A percentile compares a stretch with the other conserved stretches of the same genome.
phyloP scores from a whole-genome alignment of 2,113 vertebrate genomes.

The Proterorhinus semilunaris region DNA sequence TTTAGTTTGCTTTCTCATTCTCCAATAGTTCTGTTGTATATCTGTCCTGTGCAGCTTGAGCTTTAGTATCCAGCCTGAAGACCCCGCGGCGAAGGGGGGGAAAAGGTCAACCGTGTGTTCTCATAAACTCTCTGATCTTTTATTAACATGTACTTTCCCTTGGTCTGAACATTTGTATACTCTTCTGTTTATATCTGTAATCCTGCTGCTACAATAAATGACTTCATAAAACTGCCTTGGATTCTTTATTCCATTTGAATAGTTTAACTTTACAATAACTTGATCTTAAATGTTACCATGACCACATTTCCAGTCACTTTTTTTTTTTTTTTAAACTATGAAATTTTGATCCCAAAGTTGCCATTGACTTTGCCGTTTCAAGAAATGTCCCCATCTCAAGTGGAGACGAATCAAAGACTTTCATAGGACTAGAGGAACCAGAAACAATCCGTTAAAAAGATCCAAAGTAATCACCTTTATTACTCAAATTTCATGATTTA shows the following conservation, averaged over 20 bases:
- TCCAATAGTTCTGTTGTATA: conserved; percentile 76
- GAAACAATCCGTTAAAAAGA: too few species aligned
- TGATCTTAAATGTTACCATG: background rate
- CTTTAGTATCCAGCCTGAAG: conserved; percentile 84
- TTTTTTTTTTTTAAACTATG: too few species aligned
- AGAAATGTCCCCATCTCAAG: too few species aligned
- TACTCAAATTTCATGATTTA: too few species aligned
- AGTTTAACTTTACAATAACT: background rate
- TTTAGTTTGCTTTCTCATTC: conserved; percentile 62
- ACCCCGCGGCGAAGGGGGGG: conserved; percentile 61
- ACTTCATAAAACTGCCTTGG: conserved; percentile 77
- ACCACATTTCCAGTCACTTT: background rate
- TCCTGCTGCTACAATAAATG: conserved; percentile 94
- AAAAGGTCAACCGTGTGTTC: conserved; percentile 70
- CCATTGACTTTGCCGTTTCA: too few species aligned
- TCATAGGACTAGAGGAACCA: too few species aligned
- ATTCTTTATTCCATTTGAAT: background rate
- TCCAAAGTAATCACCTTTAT: too few species aligned
- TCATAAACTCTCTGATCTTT: conserved; percentile 81
- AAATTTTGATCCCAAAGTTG: too few species aligned
- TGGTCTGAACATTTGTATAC: conserved; percentile 99
- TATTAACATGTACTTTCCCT: conserved; percentile 93
- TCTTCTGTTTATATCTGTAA: conserved; percentile 98
- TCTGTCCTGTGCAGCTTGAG: conserved; percentile 87
- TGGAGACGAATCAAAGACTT: too few species aligned